Evolutionary conservation across 2,888 invertebrate genomes (phyloP).

Genomic region (Agrotis clavis): DNA sequence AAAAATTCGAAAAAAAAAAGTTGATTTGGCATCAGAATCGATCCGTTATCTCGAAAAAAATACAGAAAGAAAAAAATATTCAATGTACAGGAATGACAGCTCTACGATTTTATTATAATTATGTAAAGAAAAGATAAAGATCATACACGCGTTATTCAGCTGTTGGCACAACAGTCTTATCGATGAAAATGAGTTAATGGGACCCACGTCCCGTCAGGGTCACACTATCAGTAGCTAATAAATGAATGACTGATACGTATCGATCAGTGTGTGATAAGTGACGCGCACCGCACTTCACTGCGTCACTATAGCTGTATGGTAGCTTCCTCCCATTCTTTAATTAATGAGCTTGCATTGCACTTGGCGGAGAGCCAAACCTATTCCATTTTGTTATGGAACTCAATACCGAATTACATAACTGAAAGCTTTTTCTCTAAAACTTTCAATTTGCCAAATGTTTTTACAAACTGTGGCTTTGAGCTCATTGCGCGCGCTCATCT

Average conservation of each 20-base stretch:
- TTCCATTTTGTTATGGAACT: slow-evolving; percentile 27
- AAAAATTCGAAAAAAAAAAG: too few species aligned
- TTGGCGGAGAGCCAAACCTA: slow-evolving; percentile 51
- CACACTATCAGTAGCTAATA: slow-evolving; percentile 7
- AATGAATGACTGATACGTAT: slow-evolving; percentile 15
- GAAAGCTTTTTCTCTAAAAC: slow-evolving; percentile 39
- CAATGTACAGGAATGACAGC: too few species aligned
- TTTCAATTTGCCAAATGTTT: slow-evolving; percentile 33
- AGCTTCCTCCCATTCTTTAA: slow-evolving; percentile 53
- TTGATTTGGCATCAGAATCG: too few species aligned
- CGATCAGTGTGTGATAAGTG: slow-evolving; percentile 12
- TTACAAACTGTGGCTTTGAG: slow-evolving; percentile 8
- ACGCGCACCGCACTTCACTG: slow-evolving; percentile 31
- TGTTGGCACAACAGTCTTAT: neutral
- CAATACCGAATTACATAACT: slow-evolving; percentile 39
- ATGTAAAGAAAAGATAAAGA: too few species aligned
- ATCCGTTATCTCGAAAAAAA: too few species aligned
- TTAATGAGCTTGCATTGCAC: slow-evolving; percentile 44
- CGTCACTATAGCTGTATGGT: slow-evolving; percentile 8
- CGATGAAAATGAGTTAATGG: too few species aligned
- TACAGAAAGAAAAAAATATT: too few species aligned
- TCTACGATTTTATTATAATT: too few species aligned
- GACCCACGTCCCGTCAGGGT: slow-evolving; percentile 15
- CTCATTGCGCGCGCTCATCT: slow-evolving; percentile 17
- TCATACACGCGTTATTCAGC: neutral